These are phyloP conservation scores for Ammodramus savannarum DNA, from an alignment of 2,113 vertebrate genomes.

Conservation along the genomic window DNA sequence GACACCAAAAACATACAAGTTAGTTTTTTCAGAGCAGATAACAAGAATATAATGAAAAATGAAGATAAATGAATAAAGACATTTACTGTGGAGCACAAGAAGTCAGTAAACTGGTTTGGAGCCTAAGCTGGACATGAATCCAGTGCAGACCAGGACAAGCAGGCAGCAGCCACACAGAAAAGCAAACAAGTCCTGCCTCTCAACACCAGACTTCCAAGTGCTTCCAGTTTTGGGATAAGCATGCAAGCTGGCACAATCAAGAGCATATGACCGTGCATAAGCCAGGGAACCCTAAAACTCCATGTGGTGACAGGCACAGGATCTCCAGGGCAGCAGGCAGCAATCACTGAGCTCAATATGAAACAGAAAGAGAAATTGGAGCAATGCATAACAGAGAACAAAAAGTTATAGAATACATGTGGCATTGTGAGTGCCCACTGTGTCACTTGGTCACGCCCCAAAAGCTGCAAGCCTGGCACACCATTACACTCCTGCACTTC, in stretches of 20 bases:
- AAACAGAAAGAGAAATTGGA: neutral
- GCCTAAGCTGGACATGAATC: neutral
- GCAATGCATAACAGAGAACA: neutral
- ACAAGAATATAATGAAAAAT: neutral
- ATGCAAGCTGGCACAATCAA: neutral
- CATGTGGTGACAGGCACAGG: neutral
- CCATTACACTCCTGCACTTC: fast-evolving
- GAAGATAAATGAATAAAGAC: neutral
- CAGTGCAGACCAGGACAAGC: neutral
- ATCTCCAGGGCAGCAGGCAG: neutral
- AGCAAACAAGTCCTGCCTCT: neutral
- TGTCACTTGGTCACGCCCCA: fast-evolving
- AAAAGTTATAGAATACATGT: neutral
- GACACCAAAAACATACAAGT: neutral
- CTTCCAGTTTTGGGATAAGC: neutral
- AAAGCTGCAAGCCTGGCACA: neutral
- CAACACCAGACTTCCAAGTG: neutral
- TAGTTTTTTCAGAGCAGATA: neutral
- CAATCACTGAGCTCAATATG: neutral
- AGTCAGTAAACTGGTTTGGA: neutral
- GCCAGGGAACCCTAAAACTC: neutral
- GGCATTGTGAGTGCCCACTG: neutral
- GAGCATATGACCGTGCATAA: neutral
- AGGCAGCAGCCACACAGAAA: neutral
- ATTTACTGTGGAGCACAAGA: neutral